Conservation (phyloP, 2,888 invertebrate genomes). For the Oxyteleia sp. region DNA sequence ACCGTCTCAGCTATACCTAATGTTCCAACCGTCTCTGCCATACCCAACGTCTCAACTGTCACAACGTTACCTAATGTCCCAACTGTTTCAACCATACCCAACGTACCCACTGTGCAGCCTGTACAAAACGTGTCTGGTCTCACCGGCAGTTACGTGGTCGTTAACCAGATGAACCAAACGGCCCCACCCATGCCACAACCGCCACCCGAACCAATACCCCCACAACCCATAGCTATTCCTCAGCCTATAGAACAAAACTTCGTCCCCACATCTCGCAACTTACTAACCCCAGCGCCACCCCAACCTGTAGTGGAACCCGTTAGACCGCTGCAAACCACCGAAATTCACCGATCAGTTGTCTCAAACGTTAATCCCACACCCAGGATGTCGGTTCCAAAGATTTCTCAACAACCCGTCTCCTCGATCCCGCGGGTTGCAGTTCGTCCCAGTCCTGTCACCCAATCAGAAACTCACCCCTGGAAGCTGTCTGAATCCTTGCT, state of each 20-base stretch:
- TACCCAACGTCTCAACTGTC: conserved; percentile 91
- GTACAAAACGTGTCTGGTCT: conserved; percentile 79
- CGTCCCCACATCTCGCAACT: conserved; percentile 75
- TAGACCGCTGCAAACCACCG: conserved; percentile 75
- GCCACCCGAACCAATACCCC: conserved; percentile 74
- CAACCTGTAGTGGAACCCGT: conserved; percentile 75
- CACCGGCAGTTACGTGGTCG: conserved; percentile 83
- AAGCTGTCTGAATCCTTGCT: conserved; percentile 81
- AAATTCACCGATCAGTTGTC: conserved; percentile 74
- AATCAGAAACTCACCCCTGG: conserved; percentile 80
- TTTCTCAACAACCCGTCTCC: conserved; percentile 77
- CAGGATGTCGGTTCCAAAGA: conserved; percentile 75
- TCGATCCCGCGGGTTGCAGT: conserved; percentile 85
- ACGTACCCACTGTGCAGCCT: conserved; percentile 79
- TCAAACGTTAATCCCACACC: conserved; percentile 65
- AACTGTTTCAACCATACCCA: conserved; percentile 86
- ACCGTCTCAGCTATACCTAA: conserved; percentile 82
- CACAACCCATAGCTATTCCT: conserved; percentile 78
- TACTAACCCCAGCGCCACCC: conserved; percentile 75
- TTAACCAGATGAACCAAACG: conserved; percentile 80
- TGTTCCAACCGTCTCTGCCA: conserved; percentile 79
- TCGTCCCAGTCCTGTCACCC: conserved; percentile 83
- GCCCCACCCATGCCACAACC: conserved; percentile 12
- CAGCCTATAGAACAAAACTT: conserved; percentile 75
- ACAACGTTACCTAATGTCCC: conserved; percentile 90